Conservation (phyloP, 1,140 invertebrate species). For the Diorhabda sublineata region DNA sequence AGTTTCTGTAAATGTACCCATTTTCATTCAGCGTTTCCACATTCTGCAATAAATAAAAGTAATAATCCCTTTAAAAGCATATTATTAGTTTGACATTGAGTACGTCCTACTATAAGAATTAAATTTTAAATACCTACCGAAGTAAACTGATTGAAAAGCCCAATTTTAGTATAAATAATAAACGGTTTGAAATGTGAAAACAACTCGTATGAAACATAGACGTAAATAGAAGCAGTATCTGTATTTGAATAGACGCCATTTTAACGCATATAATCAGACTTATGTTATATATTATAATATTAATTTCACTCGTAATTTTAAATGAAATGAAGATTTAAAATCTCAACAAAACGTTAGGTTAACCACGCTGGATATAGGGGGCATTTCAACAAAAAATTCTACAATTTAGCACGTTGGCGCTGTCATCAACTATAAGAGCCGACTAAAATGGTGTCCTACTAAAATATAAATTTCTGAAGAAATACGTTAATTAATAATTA, state of each 20-base stretch:
- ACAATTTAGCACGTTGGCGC: constrained; percentile 68
- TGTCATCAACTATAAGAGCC: constrained; percentile 57
- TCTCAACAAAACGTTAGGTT: neutral
- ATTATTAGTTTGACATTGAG: too few species aligned
- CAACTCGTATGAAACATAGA: too few species aligned
- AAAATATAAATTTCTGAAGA: neutral
- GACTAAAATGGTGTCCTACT: neutral
- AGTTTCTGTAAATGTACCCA: constrained; percentile 40
- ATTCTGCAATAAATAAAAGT: neutral
- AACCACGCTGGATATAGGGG: constrained; percentile 51
- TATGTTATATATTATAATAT: neutral
- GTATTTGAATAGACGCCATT: constrained; percentile 24
- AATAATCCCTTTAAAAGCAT: too few species aligned
- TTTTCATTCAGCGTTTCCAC: constrained; percentile 14
- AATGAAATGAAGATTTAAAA: neutral
- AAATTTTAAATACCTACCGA: too few species aligned
- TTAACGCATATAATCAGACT: constrained; percentile 20
- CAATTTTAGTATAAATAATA: too few species aligned
- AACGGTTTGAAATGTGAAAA: too few species aligned
- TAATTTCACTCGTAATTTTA: neutral
- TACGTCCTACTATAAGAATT: too few species aligned
- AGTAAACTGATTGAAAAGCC: too few species aligned
- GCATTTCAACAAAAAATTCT: constrained; percentile 66
- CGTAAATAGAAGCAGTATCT: neutral
- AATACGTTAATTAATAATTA: neutral